Conservation (phyloP, 2,113 vertebrate genomes). For the Paradoxurus hermaphroditus region DNA sequence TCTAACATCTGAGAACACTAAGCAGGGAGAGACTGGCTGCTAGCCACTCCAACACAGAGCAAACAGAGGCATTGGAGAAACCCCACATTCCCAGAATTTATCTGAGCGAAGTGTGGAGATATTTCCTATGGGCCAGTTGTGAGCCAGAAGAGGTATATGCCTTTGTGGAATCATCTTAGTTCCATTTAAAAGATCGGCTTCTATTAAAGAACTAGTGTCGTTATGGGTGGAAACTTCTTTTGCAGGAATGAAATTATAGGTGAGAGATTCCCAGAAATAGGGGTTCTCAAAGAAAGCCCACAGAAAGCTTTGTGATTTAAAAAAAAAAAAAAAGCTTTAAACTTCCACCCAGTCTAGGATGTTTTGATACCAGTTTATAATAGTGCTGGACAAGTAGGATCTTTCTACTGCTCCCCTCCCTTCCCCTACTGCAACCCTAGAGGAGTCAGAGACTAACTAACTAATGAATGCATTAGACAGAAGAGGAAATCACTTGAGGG, state of each 20-base stretch:
- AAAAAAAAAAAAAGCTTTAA: not conserved
- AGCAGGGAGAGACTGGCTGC: not conserved
- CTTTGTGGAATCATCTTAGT: not conserved
- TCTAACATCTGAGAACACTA: not conserved
- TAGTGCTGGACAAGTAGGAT: not conserved
- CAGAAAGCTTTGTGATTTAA: not conserved
- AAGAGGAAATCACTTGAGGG: not conserved
- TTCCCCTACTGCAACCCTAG: not conserved
- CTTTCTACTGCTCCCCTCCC: not conserved
- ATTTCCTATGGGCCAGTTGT: not conserved
- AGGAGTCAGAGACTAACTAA: not conserved
- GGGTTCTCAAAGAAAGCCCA: not conserved
- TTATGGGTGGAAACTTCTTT: not conserved
- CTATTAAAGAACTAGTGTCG: not conserved
- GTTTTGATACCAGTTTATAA: not conserved
- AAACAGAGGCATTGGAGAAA: not conserved
- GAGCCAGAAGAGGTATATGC: not conserved
- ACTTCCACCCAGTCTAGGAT: not conserved
- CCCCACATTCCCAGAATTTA: not conserved
- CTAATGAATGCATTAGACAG: not conserved
- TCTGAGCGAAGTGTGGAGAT: not conserved
- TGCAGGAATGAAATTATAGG: not conserved
- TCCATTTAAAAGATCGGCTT: not conserved
- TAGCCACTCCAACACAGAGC: not conserved
- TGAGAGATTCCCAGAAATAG: not conserved